These are phyloP conservation scores for Chrysopa pallens DNA, from an alignment of 1,140 invertebrate genomes.

Conservation along the genomic window DNA sequence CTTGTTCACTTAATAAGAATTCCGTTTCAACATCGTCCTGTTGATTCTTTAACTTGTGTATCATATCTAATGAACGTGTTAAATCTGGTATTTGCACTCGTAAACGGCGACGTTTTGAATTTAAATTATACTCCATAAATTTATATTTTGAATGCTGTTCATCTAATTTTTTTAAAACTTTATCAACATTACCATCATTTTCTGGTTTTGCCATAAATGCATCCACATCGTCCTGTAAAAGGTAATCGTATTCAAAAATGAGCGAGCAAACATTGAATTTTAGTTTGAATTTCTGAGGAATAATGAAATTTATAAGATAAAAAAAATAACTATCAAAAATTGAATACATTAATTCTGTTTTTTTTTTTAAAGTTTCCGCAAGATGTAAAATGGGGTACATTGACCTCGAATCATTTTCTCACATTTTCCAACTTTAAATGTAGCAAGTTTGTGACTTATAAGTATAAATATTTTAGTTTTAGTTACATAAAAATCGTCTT, in stretches of 20 bases:
- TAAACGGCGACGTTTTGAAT: constrained; percentile 64
- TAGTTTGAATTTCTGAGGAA: neutral
- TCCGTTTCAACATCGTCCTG: constrained; percentile 73
- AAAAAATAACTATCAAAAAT: neutral
- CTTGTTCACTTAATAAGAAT: constrained; percentile 88
- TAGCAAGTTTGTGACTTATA: too few relatives aligned
- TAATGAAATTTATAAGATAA: neutral
- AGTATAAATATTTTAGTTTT: too few relatives aligned
- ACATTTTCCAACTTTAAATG: too few relatives aligned
- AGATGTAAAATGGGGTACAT: too few relatives aligned
- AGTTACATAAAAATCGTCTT: too few relatives aligned
- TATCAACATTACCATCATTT: constrained; percentile 61
- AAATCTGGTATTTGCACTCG: constrained; percentile 86
- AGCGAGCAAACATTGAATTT: neutral
- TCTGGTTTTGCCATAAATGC: constrained; percentile 72
- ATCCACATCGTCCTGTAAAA: constrained; percentile 84
- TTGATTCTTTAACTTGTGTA: constrained; percentile 69
- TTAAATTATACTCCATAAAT: constrained; percentile 86
- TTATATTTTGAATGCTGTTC: constrained; percentile 92
- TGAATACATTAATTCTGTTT: neutral
- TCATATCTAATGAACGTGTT: constrained; percentile 78
- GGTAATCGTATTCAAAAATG: constrained; percentile 7
- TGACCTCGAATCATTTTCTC: too few relatives aligned
- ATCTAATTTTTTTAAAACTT: constrained; percentile 68
- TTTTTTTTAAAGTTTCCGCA: neutral